Percentiles rank a stretch among this genome's conserved stretches.
Evolutionary conservation across 92 coral and sea anemone species (phyloP).

Genomic region (Desmophyllum pertusum): DNA sequence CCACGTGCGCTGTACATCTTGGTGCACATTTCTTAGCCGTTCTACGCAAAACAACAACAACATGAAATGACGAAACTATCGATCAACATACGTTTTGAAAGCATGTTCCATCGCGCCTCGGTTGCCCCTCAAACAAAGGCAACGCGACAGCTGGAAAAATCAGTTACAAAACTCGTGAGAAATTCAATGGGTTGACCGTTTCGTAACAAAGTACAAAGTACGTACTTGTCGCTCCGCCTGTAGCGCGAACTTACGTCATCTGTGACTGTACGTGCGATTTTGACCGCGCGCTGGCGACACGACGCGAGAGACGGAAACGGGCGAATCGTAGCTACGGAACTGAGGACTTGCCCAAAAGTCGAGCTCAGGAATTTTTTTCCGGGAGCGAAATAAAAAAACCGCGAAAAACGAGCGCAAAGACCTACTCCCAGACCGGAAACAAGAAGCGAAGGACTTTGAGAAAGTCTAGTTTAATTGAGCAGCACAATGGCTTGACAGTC

Average conservation of each 20-base stretch:
- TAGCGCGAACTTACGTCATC: no score
- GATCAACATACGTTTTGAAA: neutral
- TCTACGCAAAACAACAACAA: neutral
- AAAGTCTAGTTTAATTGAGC: no score
- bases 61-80: neutral
- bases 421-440: no score
- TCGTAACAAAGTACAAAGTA: no score
- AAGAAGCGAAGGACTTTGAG: no score
- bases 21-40: neutral
- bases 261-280: neutral
- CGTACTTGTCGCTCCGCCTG: no score
- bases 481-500: no score
- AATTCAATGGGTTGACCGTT: neutral
- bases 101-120: neutral
- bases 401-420: no score
- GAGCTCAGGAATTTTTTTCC: no score
- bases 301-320: neutral
- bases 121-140: neutral
- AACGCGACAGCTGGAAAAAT: neutral
- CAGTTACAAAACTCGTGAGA: neutral
- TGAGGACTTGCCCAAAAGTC: no score
- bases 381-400: no score
- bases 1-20: neutral
- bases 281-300: neutral
- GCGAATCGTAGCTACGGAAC: no score